phyloP scores from a whole-genome alignment of 2,113 vertebrate species.

The Melanocharis versteri region DNA sequence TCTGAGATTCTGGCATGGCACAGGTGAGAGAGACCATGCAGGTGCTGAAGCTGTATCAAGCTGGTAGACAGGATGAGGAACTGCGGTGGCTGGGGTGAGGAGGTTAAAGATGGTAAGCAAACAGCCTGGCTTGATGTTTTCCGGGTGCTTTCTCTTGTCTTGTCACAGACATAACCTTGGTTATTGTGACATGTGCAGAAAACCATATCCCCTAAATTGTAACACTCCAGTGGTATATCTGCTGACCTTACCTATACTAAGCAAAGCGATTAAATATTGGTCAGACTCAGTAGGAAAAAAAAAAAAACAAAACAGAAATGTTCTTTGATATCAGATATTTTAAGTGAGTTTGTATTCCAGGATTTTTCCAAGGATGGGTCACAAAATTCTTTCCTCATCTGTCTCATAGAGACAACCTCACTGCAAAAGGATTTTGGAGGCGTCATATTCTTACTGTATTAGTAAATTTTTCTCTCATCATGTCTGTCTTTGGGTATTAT shows the following conservation, averaged over 20 bases:
- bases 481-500: background rate
- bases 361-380: background rate
- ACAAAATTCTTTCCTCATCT: background rate
- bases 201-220: background rate
- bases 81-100: background rate
- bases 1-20: background rate
- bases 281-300: background rate
- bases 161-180: background rate
- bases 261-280: fast-evolving
- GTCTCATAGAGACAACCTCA: background rate
- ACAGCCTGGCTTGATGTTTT: background rate
- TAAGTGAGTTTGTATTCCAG: background rate
- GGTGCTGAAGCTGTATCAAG: background rate
- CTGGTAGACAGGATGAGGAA: background rate
- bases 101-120: background rate
- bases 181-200: background rate
- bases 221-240: background rate
- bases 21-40: background rate
- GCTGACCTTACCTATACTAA: background rate
- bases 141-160: background rate
- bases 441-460: background rate
- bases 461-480: background rate
- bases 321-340: background rate
- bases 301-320: background rate
- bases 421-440: background rate